Conservation (phyloP, 2,797 vertebrate species). For the Nasua narica region DNA sequence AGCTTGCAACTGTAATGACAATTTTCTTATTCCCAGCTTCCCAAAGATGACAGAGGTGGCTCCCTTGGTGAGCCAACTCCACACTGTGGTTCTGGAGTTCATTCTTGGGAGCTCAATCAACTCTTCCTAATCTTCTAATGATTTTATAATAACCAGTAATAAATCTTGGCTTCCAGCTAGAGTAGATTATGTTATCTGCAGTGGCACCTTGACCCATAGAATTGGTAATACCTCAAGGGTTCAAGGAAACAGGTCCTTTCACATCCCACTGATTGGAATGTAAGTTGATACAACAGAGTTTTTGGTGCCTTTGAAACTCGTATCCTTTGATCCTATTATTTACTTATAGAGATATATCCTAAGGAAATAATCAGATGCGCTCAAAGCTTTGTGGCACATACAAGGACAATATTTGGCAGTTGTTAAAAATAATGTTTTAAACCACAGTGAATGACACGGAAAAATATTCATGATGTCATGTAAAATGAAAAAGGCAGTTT, state of each 20-base stretch:
- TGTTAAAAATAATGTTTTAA: conserved; percentile 9
- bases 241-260: not conserved
- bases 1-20: too few species aligned
- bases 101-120: not conserved
- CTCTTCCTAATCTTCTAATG: not conserved
- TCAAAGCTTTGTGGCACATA: not conserved
- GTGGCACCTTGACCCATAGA: not conserved
- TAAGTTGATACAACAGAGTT: not conserved
- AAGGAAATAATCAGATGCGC: not conserved
- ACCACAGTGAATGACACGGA: not conserved
- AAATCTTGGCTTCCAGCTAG: not conserved
- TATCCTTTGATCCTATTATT: not conserved
- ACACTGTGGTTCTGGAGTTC: not conserved
- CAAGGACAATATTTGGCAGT: not conserved
- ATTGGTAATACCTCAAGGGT: not conserved
- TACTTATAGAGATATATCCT: not conserved
- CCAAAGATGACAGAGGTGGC: not conserved
- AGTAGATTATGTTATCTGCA: not conserved
- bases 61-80: not conserved
- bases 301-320: not conserved
- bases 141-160: not conserved
- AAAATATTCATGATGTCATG: not conserved
- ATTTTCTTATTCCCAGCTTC: not conserved
- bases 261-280: not conserved
- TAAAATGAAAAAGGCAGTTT: not conserved